phyloP scores from a whole-genome alignment of 1,140 invertebrate species.

The Muscidifurax raptorellus region DNA sequence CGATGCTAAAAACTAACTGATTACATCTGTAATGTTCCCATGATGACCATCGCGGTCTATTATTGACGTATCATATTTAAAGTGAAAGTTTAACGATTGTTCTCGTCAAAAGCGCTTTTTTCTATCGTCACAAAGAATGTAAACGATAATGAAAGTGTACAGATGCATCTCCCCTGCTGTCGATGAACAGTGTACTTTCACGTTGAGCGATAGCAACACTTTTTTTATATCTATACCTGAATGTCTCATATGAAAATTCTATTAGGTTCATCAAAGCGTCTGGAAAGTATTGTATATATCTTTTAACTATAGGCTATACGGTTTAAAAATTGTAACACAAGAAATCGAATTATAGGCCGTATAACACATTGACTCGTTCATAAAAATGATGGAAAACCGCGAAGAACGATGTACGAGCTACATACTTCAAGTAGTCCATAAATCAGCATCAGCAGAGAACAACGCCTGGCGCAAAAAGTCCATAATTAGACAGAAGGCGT shows the following conservation, averaged over 20 bases:
- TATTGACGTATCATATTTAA: slow-evolving; percentile 19
- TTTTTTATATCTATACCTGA: neutral
- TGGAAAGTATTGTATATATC: no score
- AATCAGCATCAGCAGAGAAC: neutral
- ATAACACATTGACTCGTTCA: neutral
- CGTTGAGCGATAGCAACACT: neutral
- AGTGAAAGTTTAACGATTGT: neutral
- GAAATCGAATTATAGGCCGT: neutral
- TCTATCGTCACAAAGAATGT: neutral
- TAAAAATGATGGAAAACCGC: neutral
- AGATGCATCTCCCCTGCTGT: neutral
- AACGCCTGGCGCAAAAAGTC: neutral
- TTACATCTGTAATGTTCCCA: neutral
- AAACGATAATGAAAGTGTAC: slow-evolving; percentile 2
- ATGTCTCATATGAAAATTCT: no score
- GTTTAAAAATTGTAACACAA: neutral
- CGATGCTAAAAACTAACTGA: neutral
- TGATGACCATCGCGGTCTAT: neutral
- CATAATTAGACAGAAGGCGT: neutral
- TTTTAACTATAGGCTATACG: neutral
- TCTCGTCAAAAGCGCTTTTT: neutral
- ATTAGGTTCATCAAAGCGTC: neutral
- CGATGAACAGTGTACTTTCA: neutral
- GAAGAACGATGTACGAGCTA: neutral
- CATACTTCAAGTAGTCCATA: neutral